Percentiles rank a stretch among this genome's conserved stretches.
These are phyloP conservation scores for Butorides virescens DNA, from an alignment of 2,113 vertebrate genomes.

Conservation along the genomic window DNA sequence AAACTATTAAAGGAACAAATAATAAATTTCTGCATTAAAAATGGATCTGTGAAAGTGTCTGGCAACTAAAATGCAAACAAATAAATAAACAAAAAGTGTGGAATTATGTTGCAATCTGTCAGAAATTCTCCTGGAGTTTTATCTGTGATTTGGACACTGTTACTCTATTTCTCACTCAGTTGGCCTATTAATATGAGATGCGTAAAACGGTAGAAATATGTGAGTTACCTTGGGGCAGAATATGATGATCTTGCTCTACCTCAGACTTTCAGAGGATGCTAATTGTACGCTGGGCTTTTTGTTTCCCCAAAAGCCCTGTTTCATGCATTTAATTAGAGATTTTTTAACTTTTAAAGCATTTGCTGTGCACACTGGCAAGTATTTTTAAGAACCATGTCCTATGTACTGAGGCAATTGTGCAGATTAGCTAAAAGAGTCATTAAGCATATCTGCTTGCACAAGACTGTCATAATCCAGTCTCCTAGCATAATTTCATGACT, in stretches of 20 bases:
- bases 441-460: constrained; percentile 44
- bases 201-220: constrained; percentile 12
- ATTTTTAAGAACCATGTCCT: constrained; percentile 27
- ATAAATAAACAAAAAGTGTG: constrained; percentile 27
- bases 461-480: constrained; percentile 42
- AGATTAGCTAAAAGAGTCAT: constrained; percentile 54
- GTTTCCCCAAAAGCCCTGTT: background rate
- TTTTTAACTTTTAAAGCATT: constrained; percentile 41
- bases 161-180: background rate
- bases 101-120: constrained; percentile 47
- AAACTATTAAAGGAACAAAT: constrained; percentile 57
- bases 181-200: constrained; percentile 1
- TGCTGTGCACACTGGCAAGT: background rate
- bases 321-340: constrained; percentile 46
- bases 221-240: constrained; percentile 8
- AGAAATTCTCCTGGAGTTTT: constrained; percentile 46
- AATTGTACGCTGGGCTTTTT: constrained; percentile 1
- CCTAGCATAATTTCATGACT: constrained; percentile 19
- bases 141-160: background rate
- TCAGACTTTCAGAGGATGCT: constrained; percentile 17
- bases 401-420: constrained; percentile 20
- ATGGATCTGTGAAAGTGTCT: constrained; percentile 9
- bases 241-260: background rate
- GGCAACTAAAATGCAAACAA: constrained; percentile 41
- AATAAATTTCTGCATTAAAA: constrained; percentile 49